Percentiles rank a stretch among this genome's conserved stretches.
phyloP scores from a whole-genome alignment of 1,140 invertebrate genomes.

The Zaprionus gabonicus region DNA sequence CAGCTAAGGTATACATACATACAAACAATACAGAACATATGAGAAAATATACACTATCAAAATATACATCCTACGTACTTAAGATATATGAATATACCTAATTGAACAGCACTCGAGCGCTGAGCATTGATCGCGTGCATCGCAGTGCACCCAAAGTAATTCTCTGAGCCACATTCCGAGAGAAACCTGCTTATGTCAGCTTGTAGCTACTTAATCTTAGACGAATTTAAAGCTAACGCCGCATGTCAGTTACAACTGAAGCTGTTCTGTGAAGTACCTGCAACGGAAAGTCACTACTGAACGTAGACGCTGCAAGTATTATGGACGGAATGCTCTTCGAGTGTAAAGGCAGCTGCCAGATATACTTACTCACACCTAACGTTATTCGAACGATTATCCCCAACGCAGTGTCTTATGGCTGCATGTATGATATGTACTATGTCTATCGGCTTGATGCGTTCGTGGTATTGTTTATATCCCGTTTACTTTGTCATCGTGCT shows the following conservation, averaged over 20 bases:
- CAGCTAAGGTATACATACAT: constrained; percentile 17
- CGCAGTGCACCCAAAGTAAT: constrained; percentile 65
- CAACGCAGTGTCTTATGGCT: constrained; percentile 42
- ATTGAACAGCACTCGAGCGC: constrained; percentile 21
- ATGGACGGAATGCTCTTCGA: background rate
- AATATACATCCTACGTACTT: constrained; percentile 44
- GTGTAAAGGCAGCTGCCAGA: constrained; percentile 10
- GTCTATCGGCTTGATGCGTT: constrained; percentile 53
- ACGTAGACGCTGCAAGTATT: too few species aligned
- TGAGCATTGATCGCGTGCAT: constrained; percentile 49
- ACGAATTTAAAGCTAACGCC: constrained; percentile 68
- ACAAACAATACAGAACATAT: constrained; percentile 35
- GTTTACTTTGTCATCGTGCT: constrained; percentile 51
- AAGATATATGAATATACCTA: constrained; percentile 27
- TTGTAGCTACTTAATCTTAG: constrained; percentile 74
- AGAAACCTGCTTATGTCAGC: constrained; percentile 57
- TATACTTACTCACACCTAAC: constrained; percentile 18
- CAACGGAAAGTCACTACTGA: constrained; percentile 5
- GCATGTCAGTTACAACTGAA: constrained; percentile 8
- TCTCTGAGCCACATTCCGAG: constrained; percentile 30
- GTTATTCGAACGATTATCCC: constrained; percentile 12
- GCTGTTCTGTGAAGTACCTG: constrained; percentile 32
- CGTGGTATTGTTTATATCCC: constrained; percentile 42
- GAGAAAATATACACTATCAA: constrained; percentile 44
- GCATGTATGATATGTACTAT: constrained; percentile 54